A percentile compares a stretch with the other conserved stretches of the same genome.
These are phyloP conservation scores for Noctua janthe DNA, from an alignment of 2,888 invertebrate species.

Conservation along the genomic window DNA sequence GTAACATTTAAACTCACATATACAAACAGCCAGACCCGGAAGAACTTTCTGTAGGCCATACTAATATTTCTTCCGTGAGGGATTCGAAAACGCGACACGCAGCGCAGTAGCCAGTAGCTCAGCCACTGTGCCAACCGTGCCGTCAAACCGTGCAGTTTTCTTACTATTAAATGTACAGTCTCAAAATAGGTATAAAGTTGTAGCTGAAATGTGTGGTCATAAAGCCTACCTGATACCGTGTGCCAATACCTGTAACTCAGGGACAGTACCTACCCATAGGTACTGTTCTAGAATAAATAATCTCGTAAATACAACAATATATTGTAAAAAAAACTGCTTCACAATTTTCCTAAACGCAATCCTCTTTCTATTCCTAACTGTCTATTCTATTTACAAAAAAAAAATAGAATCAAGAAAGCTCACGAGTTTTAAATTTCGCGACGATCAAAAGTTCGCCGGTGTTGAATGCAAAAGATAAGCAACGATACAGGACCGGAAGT, in stretches of 20 bases:
- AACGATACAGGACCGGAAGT: constrained; percentile 72
- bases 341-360: not conserved
- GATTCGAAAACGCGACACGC: too few relatives aligned
- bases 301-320: not conserved
- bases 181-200: not conserved
- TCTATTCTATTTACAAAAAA: constrained; percentile 5
- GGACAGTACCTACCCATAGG: not conserved
- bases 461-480: constrained; percentile 75
- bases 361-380: not conserved
- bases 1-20: too few relatives aligned
- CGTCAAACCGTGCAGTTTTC: too few relatives aligned
- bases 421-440: constrained; percentile 74
- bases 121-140: too few relatives aligned
- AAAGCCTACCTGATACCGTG: not conserved
- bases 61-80: too few relatives aligned
- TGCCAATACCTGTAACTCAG: not conserved
- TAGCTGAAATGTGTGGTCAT: not conserved
- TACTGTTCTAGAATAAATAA: not conserved
- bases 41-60: too few relatives aligned
- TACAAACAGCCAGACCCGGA: too few relatives aligned
- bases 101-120: too few relatives aligned
- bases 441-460: constrained; percentile 74
- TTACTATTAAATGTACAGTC: not conserved
- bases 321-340: not conserved
- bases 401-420: constrained; percentile 41